These are phyloP conservation scores for Pecten maximus DNA, from an alignment of 2,888 invertebrate species.

Conservation along the genomic window DNA sequence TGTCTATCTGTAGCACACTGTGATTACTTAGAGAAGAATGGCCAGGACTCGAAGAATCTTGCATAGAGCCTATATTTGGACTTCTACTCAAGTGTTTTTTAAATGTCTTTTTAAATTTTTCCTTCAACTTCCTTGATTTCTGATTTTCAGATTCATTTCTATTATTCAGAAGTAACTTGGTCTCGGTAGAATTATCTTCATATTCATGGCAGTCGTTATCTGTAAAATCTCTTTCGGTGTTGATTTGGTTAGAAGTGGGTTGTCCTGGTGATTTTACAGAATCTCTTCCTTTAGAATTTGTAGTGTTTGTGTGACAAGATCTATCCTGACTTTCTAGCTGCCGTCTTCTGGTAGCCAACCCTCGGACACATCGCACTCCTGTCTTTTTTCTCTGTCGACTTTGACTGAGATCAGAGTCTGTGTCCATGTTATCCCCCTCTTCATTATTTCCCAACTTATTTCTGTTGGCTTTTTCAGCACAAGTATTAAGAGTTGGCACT, in stretches of 20 bases:
- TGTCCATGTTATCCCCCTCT: neutral
- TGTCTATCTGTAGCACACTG: neutral
- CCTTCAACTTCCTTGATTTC: neutral
- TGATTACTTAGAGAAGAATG: neutral
- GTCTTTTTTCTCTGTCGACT: conserved; percentile 36
- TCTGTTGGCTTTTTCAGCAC: neutral
- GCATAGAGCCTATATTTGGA: neutral
- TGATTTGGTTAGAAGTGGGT: neutral
- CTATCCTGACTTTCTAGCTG: neutral
- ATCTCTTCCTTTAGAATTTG: neutral
- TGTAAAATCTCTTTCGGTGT: neutral
- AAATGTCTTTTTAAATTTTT: neutral
- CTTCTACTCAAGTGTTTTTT: neutral
- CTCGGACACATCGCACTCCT: neutral
- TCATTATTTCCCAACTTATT: neutral
- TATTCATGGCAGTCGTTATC: neutral
- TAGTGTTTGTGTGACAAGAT: neutral
- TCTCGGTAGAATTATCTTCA: neutral
- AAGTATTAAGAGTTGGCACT: no score
- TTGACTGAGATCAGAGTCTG: conserved; percentile 44
- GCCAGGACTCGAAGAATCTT: neutral
- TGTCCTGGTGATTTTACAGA: neutral
- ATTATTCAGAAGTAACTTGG: neutral
- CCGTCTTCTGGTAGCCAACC: neutral
- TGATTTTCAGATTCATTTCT: neutral